phyloP scores from a whole-genome alignment of 2,113 vertebrate genomes.

The Butorides virescens region DNA sequence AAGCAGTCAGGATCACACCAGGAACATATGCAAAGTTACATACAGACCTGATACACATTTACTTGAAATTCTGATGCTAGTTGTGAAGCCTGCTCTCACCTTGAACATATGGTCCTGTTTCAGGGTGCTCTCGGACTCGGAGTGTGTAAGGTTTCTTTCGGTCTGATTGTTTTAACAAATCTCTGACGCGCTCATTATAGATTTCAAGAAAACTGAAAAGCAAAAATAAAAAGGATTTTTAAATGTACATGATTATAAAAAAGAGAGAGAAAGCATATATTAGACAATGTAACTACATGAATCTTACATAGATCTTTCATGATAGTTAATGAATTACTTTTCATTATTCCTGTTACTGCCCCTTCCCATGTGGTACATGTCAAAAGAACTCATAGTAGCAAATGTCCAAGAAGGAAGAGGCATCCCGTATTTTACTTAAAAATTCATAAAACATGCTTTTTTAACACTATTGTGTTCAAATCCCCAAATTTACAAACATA shows the following conservation, averaged over 20 bases:
- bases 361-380: background rate
- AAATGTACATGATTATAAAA: background rate
- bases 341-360: background rate
- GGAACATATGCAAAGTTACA: background rate
- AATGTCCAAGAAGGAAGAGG: background rate
- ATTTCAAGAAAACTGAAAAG: slow-evolving; percentile 92
- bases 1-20: background rate
- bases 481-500: background rate
- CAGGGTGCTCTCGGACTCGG: slow-evolving; percentile 75
- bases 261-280: background rate
- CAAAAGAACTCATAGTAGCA: background rate
- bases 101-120: slow-evolving; percentile 95
- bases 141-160: slow-evolving; percentile 83
- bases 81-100: slow-evolving; percentile 70
- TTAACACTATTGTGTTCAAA: background rate
- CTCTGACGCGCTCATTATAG: slow-evolving; percentile 95
- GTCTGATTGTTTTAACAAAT: slow-evolving; percentile 83
- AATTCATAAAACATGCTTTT: background rate
- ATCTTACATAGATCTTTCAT: background rate
- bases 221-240: background rate
- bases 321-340: background rate
- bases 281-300: background rate
- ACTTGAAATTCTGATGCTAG: background rate
- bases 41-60: background rate
- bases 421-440: background rate